Percentiles rank a stretch among this genome's conserved stretches.
These are phyloP conservation scores for Strigamia maritima DNA, from an alignment of 2,888 invertebrate species.

Conservation along the genomic window DNA sequence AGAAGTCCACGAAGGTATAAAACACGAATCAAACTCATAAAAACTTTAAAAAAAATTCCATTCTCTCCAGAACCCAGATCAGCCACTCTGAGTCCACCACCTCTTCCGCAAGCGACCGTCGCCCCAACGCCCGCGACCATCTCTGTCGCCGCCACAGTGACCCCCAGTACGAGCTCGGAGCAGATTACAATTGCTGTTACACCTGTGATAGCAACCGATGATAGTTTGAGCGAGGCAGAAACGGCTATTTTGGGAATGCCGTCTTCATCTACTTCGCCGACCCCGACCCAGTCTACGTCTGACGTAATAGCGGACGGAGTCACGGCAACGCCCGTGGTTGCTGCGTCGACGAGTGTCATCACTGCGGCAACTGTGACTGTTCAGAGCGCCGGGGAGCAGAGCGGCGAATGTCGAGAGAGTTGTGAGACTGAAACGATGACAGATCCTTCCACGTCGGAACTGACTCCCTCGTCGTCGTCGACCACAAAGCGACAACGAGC, in stretches of 20 bases:
- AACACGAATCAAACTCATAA: not conserved
- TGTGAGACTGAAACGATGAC: not conserved
- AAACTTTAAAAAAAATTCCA: not conserved
- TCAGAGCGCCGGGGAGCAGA: not conserved
- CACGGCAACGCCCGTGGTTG: conserved; percentile 42
- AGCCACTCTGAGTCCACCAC: conserved; percentile 34
- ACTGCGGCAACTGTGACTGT: not conserved
- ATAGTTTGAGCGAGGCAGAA: not conserved
- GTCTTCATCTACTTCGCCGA: not conserved
- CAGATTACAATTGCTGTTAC: conserved; percentile 17
- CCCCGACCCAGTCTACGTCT: conserved; percentile 31
- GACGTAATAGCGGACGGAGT: conserved; percentile 42
- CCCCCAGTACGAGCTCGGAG: conserved; percentile 49
- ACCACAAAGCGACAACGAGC: not conserved
- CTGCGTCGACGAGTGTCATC: not conserved
- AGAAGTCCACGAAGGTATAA: conserved; percentile 23
- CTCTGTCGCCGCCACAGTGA: conserved; percentile 49
- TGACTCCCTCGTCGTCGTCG: not conserved
- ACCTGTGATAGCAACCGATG: conserved; percentile 1
- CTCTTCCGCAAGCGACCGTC: conserved; percentile 43
- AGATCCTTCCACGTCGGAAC: not conserved
- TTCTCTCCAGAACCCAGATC: not conserved
- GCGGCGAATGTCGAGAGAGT: not conserved
- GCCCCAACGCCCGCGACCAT: conserved; percentile 46
- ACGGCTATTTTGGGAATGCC: not conserved